These are phyloP conservation scores for Chouioia cunea DNA, from an alignment of 2,888 invertebrate species.

Conservation along the genomic window DNA sequence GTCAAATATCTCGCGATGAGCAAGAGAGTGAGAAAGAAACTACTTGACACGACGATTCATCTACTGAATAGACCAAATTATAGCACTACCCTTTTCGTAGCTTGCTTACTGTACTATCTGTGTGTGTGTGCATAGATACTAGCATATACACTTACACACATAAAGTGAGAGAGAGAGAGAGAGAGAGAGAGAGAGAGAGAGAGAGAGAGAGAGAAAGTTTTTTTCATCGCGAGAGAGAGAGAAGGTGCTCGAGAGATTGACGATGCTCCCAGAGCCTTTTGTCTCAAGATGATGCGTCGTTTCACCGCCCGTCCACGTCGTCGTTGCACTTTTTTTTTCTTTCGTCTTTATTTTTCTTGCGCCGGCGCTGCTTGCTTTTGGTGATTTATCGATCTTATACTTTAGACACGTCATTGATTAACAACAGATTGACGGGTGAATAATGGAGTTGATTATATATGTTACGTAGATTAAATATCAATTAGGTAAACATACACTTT, in stretches of 20 bases:
- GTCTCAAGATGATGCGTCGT: too few species aligned
- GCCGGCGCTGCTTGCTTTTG: too few species aligned
- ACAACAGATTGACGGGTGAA: too few species aligned
- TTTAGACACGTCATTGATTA: too few species aligned
- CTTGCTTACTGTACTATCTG: background rate
- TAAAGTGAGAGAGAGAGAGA: background rate
- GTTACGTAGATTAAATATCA: too few species aligned
- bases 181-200: background rate
- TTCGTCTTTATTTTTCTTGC: background rate
- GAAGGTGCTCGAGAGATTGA: too few species aligned
- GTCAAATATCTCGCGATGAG: background rate
- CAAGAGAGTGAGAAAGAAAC: background rate
- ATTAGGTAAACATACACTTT: too few species aligned
- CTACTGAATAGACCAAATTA: conserved; percentile 46
- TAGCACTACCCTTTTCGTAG: background rate
- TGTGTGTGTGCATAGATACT: background rate
- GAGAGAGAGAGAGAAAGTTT: background rate
- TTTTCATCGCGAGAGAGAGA: too few species aligned
- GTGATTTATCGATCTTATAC: too few species aligned
- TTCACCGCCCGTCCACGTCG: background rate
- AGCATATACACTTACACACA: background rate
- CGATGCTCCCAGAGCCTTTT: too few species aligned
- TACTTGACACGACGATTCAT: conserved; percentile 40
- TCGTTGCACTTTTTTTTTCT: background rate
- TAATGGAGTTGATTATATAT: too few species aligned